Conservation (phyloP, 2,113 vertebrate genomes). For the Naja naja region DNA sequence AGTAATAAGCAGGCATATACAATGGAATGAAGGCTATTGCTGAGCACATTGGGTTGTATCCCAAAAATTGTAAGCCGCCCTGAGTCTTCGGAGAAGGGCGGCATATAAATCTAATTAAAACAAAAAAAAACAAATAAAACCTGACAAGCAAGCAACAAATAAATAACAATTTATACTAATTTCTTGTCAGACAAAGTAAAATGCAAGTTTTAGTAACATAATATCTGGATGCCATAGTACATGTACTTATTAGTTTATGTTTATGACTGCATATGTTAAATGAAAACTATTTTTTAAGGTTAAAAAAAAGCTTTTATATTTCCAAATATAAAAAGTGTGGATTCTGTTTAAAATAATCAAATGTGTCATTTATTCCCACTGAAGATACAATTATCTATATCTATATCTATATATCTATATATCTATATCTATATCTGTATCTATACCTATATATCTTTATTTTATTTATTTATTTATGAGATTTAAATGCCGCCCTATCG, state of each 20-base stretch:
- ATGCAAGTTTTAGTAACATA: conserved; percentile 14
- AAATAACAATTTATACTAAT: neutral
- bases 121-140: too few species aligned
- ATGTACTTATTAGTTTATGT: neutral
- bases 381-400: neutral
- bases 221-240: neutral
- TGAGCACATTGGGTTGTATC: too few species aligned
- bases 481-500: too few species aligned
- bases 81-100: too few species aligned
- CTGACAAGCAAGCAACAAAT: neutral
- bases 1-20: too few species aligned
- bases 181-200: neutral
- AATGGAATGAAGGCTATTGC: too few species aligned
- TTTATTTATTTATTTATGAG: too few species aligned
- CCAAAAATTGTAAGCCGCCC: too few species aligned
- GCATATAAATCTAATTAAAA: too few species aligned
- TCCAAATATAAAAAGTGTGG: neutral
- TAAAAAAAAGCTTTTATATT: neutral
- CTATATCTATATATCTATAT: too few species aligned
- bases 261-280: neutral
- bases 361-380: neutral
- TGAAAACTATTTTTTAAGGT: neutral
- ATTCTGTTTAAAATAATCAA: neutral
- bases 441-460: too few species aligned
- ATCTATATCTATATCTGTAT: too few species aligned